phyloP scores from a whole-genome alignment of 2,113 vertebrate species.

The Onychostoma macrolepis region DNA sequence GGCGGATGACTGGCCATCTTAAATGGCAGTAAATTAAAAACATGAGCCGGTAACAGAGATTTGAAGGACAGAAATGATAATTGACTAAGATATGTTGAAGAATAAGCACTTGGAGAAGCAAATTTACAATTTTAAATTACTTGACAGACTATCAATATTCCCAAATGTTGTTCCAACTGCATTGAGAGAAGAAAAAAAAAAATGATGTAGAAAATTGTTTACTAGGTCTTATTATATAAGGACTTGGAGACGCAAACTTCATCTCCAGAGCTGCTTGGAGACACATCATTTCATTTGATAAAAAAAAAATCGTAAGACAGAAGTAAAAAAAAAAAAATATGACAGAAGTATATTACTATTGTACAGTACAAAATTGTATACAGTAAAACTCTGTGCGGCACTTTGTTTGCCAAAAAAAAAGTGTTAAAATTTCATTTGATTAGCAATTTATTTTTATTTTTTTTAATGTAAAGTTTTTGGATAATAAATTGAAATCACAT shows the following conservation, averaged over 20 bases:
- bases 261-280: too few relatives aligned
- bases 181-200: not conserved
- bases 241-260: too few relatives aligned
- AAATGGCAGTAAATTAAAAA: constrained; percentile 57
- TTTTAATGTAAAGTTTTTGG: not conserved
- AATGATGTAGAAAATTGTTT: too few relatives aligned
- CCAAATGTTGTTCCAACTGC: not conserved
- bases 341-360: not conserved
- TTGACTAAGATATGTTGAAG: not conserved
- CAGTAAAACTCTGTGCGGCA: not conserved
- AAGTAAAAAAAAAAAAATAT: too few relatives aligned
- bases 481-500: too few relatives aligned
- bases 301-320: too few relatives aligned
- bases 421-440: too few relatives aligned
- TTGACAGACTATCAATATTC: not conserved
- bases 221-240: too few relatives aligned
- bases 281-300: too few relatives aligned
- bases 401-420: not conserved
- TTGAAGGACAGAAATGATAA: not conserved
- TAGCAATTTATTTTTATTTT: too few relatives aligned
- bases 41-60: not conserved
- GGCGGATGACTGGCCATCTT: constrained; percentile 37
- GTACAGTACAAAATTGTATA: not conserved
- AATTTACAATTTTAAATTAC: not conserved
- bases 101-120: not conserved